Evolutionary conservation across 2,113 vertebrate species (phyloP).

Genomic region (Chelonoidis abingdonii): DNA sequence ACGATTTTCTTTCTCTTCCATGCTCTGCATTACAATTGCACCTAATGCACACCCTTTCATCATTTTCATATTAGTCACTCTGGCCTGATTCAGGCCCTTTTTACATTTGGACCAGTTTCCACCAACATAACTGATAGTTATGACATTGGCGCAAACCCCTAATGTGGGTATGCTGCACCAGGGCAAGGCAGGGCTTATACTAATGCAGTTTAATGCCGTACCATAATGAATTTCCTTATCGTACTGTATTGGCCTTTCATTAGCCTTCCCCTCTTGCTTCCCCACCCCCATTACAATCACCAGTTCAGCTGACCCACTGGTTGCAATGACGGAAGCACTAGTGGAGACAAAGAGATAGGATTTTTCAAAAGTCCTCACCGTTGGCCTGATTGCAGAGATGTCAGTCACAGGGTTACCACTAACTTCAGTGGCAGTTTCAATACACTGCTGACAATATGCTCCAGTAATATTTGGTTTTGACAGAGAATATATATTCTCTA

Average conservation of each 20-base stretch:
- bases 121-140: background rate
- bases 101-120: slow-evolving; percentile 28
- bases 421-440: background rate
- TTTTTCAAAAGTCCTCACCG: background rate
- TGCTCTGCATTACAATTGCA: background rate
- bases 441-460: background rate
- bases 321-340: background rate
- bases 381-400: background rate
- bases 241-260: slow-evolving; percentile 13
- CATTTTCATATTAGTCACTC: slow-evolving; percentile 4
- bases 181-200: background rate
- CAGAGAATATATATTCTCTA: background rate
- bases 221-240: slow-evolving; percentile 52
- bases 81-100: slow-evolving; percentile 21
- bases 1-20: slow-evolving; percentile 20
- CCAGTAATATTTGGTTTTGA: background rate
- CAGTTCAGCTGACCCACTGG: slow-evolving; percentile 3
- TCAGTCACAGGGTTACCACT: background rate
- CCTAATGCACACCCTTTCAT: slow-evolving; percentile 41
- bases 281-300: slow-evolving; percentile 45
- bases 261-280: background rate
- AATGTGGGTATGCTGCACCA: background rate
- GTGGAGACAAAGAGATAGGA: slow-evolving; percentile 20
- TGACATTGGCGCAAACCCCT: background rate
- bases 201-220: slow-evolving; percentile 14